phyloP scores from a whole-genome alignment of 2,113 vertebrate species.

The Rhinolophus sinicus region DNA sequence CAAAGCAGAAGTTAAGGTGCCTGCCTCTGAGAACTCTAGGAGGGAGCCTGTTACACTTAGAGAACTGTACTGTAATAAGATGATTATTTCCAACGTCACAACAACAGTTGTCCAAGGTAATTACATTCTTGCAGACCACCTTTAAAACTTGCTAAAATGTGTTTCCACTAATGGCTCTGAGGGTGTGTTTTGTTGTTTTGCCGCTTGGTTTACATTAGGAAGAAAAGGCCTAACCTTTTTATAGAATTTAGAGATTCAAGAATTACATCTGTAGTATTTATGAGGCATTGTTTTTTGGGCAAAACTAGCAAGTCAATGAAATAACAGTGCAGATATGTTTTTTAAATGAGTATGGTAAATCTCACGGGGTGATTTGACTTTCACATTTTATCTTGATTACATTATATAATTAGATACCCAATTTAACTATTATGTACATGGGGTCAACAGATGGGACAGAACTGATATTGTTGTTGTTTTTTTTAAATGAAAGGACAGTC shows the following conservation, averaged over 20 bases:
- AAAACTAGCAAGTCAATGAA: conserved; percentile 23
- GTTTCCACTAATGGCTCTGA: background rate
- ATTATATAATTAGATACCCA: background rate
- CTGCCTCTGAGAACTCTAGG: background rate
- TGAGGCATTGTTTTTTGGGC: background rate
- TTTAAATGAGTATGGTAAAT: background rate
- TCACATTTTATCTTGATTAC: conserved; percentile 16
- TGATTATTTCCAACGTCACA: background rate
- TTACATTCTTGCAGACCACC: background rate
- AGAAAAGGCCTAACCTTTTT: conserved; percentile 1
- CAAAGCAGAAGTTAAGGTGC: background rate
- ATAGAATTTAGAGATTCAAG: background rate
- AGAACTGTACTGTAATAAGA: background rate
- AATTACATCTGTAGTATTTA: background rate
- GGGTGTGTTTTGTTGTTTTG: background rate
- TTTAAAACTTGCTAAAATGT: background rate
- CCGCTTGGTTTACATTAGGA: background rate
- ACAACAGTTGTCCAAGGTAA: background rate
- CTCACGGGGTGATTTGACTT: background rate
- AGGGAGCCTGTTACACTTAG: background rate
- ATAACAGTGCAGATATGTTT: background rate
- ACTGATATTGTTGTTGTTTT: background rate
- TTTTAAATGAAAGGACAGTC: background rate
- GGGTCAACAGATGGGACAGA: background rate
- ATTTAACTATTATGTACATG: background rate